A percentile compares a stretch with the other conserved stretches of the same genome.
These are phyloP conservation scores for Misgurnus anguillicaudatus DNA, from an alignment of 2,113 vertebrate genomes.

Conservation along the genomic window DNA sequence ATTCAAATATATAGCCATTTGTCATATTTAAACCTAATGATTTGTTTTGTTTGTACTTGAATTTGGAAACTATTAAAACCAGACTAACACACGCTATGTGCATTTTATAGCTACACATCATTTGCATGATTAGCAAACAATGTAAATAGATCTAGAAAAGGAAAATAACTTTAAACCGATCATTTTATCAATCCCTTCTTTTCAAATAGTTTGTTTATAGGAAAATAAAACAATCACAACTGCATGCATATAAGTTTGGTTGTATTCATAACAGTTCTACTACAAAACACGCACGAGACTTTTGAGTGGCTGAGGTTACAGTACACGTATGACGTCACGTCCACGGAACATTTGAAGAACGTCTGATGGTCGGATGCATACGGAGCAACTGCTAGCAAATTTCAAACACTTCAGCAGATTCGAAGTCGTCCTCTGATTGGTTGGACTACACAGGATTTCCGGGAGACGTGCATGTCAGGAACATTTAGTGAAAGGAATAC, in stretches of 20 bases:
- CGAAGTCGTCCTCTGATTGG: too few species aligned
- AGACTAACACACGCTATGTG: not conserved
- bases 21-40: not conserved
- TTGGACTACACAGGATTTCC: too few species aligned
- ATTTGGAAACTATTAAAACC: not conserved
- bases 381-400: too few species aligned
- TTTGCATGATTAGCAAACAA: not conserved
- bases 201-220: not conserved
- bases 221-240: not conserved
- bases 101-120: not conserved
- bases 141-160: not conserved
- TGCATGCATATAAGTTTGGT: not conserved
- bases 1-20: not conserved
- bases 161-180: not conserved
- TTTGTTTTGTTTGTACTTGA: not conserved
- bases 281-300: not conserved
- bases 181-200: not conserved
- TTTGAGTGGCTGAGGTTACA: not conserved
- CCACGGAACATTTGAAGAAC: too few species aligned
- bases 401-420: too few species aligned
- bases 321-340: too few species aligned
- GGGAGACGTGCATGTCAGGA: too few species aligned
- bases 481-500: too few species aligned
- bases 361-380: too few species aligned
- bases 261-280: constrained; percentile 27